phyloP scores from a whole-genome alignment of 2,113 vertebrate species.

The Pristiophorus japonicus region DNA sequence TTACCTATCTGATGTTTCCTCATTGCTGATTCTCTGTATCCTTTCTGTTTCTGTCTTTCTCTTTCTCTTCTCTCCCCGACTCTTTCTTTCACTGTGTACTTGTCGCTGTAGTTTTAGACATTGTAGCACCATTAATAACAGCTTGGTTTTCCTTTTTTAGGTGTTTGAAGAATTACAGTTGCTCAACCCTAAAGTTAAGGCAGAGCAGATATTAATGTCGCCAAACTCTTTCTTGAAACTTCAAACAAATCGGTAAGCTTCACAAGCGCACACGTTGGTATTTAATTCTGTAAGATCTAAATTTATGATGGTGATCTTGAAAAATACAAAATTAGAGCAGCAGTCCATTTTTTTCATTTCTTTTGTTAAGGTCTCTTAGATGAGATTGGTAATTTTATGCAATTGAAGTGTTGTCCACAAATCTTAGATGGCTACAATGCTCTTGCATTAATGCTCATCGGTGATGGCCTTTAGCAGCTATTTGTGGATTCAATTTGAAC shows the following conservation, averaged over 20 bases:
- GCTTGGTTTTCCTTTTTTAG: constrained; percentile 51
- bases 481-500: constrained; percentile 26
- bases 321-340: neutral
- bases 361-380: neutral
- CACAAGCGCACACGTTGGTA: neutral
- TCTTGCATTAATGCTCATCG: neutral
- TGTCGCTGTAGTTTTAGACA: constrained; percentile 13
- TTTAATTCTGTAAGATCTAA: neutral
- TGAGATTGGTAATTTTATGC: neutral
- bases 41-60: neutral
- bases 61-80: neutral
- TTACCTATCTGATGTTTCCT: neutral
- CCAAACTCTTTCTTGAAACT: constrained; percentile 64
- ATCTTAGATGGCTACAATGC: neutral
- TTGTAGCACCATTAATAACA: neutral
- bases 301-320: neutral
- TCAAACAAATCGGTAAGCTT: constrained; percentile 62
- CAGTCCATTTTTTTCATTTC: neutral
- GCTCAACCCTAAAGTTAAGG: constrained; percentile 65
- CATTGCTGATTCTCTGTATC: neutral
- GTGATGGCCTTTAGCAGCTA: neutral
- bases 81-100: neutral
- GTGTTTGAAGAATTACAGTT: constrained; percentile 84
- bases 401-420: neutral
- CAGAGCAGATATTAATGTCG: constrained; percentile 71